Percentiles rank a stretch among this genome's conserved stretches.
phyloP scores from a whole-genome alignment of 2,888 invertebrate genomes.

The Phortica okadai region DNA sequence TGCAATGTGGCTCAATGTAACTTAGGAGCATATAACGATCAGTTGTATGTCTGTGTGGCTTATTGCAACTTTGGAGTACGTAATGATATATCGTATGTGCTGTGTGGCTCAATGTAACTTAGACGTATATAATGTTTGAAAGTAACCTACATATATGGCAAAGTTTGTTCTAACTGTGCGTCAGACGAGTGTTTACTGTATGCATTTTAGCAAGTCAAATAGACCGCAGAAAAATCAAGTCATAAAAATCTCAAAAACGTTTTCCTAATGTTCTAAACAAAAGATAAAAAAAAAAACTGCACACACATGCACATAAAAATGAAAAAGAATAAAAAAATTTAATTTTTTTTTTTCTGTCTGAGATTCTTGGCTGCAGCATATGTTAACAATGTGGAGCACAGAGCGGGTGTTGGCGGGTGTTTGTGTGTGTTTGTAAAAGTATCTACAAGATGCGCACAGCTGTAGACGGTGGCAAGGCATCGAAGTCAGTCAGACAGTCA shows the following conservation, averaged over 20 bases:
- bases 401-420: neutral
- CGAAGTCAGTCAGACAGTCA: neutral
- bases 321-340: neutral
- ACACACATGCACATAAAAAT: constrained; percentile 12
- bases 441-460: constrained; percentile 10
- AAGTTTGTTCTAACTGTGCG: no score
- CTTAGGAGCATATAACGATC: no score
- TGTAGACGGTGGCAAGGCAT: neutral
- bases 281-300: constrained; percentile 1
- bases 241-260: constrained; percentile 5
- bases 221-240: neutral
- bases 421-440: neutral
- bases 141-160: no score
- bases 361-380: neutral
- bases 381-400: neutral
- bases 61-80: no score
- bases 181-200: no score
- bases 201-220: no score
- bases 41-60: no score
- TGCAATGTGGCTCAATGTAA: neutral
- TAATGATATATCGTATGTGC: no score
- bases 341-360: neutral
- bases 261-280: constrained; percentile 18
- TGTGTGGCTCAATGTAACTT: no score
- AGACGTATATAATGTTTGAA: no score